Base-by-base conservation (phyloP, 92 coral and sea anemone species). In the Diadumene lineata region DNA sequence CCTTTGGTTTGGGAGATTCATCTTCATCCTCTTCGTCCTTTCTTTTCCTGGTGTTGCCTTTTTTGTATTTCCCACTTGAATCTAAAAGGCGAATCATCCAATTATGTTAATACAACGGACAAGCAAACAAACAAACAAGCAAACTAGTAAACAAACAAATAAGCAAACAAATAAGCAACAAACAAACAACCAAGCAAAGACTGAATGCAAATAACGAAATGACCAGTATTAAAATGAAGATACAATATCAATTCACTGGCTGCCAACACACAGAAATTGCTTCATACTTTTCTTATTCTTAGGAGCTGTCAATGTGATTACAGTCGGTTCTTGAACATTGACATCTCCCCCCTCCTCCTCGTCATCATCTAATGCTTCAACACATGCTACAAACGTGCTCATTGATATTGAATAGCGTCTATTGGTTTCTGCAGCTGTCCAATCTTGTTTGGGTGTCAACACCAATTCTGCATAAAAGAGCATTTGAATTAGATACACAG, bases 351-450 rank as follows among this genome's bases (percentile, higher is more conserved):
- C 55, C 28, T 44, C 57, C 21, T 76, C 86, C 2, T 70, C 78
- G n/a, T 72, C 89, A 38, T 80, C 74, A 24, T 50, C 76, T 55
- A 88, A 51, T 2, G 92, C 97, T 46, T 87, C 97, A 21, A 91
- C 90, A 51, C 93, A 88, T 0, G 97, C 93, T 56, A 91, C 79
- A 66, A 34, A 91, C 1, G 93, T 92, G 62, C 93, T 91, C 46
- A 91, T 87, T 29, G 82, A 77, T 7, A 91, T 75, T 1, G 93
- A 78, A 66, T 88, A 91, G 53, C 81, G 81, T 60, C 62, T 77
- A 6, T 71, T 44, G 1, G 84, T 34, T 50, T 88, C 77, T 10
- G n/a, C n/a, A n/a, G 88, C 73, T 30, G 90, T 91, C 97, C 93
- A 91, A 50, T 84, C 85, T 50, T 77, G 48, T 19, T 73, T 74